Percentiles rank a stretch among this genome's conserved stretches.
These are phyloP conservation scores for Vidua chalybeata DNA, from an alignment of 2,113 vertebrate species.

Conservation along the genomic window DNA sequence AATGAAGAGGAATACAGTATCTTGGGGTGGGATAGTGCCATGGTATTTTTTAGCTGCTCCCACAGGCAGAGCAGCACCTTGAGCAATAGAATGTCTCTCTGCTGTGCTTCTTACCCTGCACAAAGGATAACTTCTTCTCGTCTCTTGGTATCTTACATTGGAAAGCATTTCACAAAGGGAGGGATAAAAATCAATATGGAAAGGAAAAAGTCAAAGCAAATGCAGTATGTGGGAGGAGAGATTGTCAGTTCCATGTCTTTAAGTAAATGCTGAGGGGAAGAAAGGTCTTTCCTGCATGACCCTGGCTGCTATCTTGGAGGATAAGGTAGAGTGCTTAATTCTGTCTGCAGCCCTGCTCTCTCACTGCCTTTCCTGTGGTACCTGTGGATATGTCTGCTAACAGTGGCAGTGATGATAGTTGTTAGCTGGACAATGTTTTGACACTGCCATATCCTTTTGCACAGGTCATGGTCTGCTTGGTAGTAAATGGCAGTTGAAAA, in stretches of 20 bases:
- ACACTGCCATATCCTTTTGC: neutral
- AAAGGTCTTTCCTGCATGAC: neutral
- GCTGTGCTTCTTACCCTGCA: neutral
- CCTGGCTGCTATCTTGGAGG: neutral
- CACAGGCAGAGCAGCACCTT: neutral
- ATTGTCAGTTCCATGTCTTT: neutral
- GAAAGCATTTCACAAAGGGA: neutral
- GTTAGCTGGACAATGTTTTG: neutral
- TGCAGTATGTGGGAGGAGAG: neutral
- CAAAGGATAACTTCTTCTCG: neutral
- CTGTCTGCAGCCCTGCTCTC: neutral
- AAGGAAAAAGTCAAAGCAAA: neutral
- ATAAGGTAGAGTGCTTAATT: neutral
- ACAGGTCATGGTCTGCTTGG: neutral
- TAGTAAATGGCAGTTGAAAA: neutral
- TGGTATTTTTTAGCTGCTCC: neutral
- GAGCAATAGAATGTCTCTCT: neutral
- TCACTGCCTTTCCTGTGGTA: neutral
- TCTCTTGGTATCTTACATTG: neutral
- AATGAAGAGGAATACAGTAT: neutral
- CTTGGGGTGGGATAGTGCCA: neutral
- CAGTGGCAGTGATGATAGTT: neutral
- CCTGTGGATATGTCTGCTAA: neutral
- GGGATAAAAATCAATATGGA: neutral
- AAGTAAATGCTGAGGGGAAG: neutral